Base-by-base conservation (phyloP, 2,113 vertebrate genomes). In the Corythornis vintsioides region DNA sequence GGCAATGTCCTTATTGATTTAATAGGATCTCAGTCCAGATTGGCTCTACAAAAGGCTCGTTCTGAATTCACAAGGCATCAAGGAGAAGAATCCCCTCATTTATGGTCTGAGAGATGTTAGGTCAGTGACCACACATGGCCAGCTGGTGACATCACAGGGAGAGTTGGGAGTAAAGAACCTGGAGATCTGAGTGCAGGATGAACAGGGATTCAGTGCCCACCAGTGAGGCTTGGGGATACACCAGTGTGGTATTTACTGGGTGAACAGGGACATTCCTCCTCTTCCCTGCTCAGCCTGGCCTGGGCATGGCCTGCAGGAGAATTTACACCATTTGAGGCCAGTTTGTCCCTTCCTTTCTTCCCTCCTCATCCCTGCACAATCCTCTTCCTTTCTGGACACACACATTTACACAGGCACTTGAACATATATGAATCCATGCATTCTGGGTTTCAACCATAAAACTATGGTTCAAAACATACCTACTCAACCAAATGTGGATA, bases 341-440 rank as follows among this genome's bases (percentile, higher is more conserved):
- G 35, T 7, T 35, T 35, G 35, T 35, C 35, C 35, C 35, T 35
- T 35, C 8, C 35, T 35, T 35, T 35, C 7, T 59, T 67, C 19
- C 53, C 38, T 11, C 29, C 17, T 35, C 4, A 29, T 33, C 33
- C 20, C 2, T 69, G 61, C 31, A 18, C 11, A 10, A 2, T 29
- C 26, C 10, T 28, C 12, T 52, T 24, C 7, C 8, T 77, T 53
- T 15, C 47, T 20, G 31, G n/a, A 52, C 22, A 28, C 21, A 25
- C 16, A 29, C 0, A 0, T 45, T 57, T 42, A 11, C 4, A 2
- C 1, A 28, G 24, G 22, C 15, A 40, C 3, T 69, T 86, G 38
- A 48, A 60, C 2, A 5, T 22, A 3, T 1, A 15, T 17, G 11
- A 72, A 24, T 48, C 26, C 26, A 65, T 48, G 3, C 4, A 50